phyloP scores from a whole-genome alignment of 2,797 vertebrate species.

The Perodicticus potto region DNA sequence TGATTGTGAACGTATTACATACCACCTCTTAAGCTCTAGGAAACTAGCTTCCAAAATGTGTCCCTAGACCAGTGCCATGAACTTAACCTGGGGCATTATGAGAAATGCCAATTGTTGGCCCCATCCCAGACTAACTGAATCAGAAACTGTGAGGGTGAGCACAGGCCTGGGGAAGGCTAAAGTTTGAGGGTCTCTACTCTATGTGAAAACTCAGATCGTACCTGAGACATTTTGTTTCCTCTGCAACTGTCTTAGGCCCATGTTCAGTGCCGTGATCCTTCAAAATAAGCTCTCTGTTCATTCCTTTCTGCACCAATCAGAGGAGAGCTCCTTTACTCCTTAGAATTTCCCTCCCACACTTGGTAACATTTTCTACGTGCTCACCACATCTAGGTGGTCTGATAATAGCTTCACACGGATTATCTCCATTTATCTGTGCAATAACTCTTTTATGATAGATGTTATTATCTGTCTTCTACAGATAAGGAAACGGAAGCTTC shows the following conservation, averaged over 20 bases:
- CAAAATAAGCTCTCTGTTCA: background rate
- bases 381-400: background rate
- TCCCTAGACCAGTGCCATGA: background rate
- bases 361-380: background rate
- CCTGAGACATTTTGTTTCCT: background rate
- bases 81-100: background rate
- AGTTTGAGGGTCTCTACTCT: background rate
- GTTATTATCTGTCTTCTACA: background rate
- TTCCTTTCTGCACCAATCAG: background rate
- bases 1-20: background rate
- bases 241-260: background rate
- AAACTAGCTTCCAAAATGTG: background rate
- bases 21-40: background rate
- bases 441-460: background rate
- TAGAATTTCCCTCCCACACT: background rate
- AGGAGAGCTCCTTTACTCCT: background rate
- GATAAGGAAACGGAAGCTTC: slow-evolving; percentile 18
- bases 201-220: background rate
- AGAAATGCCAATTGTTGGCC: background rate
- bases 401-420: background rate
- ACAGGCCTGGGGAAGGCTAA: background rate
- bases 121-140: background rate
- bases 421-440: background rate
- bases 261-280: background rate
- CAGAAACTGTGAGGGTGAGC: background rate